phyloP scores from a whole-genome alignment of 1,140 invertebrate species.

The Adelges cooleyi region DNA sequence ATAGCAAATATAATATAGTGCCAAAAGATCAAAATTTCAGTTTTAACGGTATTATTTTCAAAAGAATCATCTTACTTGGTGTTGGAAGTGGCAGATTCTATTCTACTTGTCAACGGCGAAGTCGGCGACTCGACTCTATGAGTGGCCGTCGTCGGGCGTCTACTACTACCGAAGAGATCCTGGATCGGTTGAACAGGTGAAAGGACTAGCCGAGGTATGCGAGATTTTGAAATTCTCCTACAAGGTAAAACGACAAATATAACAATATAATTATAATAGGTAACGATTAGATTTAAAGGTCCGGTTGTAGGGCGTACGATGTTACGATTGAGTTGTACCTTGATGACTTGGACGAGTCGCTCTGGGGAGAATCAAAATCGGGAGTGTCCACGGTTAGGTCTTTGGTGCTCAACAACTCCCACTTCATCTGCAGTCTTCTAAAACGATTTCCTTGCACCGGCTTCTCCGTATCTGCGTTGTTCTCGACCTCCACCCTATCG shows the following conservation, averaged over 20 bases:
- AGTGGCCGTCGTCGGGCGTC: constrained; percentile 35
- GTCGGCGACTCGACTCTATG: constrained; percentile 37
- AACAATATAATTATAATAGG: background rate
- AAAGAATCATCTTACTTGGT: constrained; percentile 36
- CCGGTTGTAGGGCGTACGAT: no score
- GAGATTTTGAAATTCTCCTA: constrained; percentile 40
- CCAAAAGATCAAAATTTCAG: no score
- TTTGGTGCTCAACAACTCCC: constrained; percentile 60
- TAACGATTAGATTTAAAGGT: background rate
- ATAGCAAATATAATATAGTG: no score
- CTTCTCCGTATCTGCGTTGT: background rate
- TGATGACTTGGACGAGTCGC: background rate
- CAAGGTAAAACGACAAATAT: background rate
- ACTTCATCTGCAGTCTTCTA: constrained; percentile 59
- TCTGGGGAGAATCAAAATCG: background rate
- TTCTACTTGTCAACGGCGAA: constrained; percentile 33
- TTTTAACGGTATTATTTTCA: background rate
- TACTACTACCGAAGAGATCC: constrained; percentile 20
- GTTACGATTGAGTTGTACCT: background rate
- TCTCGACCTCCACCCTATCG: background rate
- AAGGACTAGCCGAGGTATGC: constrained; percentile 57
- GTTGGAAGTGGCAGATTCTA: constrained; percentile 27
- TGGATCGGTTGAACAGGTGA: constrained; percentile 41
- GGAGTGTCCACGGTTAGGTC: constrained; percentile 34
- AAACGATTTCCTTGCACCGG: constrained; percentile 5